Conservation (phyloP, 2,888 invertebrate genomes). For the Brassicogethes aeneus region DNA sequence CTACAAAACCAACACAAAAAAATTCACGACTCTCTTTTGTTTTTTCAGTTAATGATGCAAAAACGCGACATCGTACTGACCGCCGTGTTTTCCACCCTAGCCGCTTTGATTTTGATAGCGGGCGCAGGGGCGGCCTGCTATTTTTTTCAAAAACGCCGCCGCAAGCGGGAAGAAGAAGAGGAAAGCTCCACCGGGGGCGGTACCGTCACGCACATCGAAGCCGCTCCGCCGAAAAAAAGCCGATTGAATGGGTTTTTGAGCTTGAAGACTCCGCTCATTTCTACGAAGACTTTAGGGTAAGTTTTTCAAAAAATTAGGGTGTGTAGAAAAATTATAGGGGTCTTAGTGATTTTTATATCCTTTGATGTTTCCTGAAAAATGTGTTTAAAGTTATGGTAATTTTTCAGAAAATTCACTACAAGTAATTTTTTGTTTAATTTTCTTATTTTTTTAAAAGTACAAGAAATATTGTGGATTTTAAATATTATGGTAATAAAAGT, state of each 20-base stretch:
- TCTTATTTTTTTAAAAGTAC: too few species aligned
- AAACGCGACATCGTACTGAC: slow-evolving; percentile 57
- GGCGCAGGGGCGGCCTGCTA: slow-evolving; percentile 50
- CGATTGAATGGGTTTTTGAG: slow-evolving; percentile 58
- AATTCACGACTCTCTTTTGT: too few species aligned
- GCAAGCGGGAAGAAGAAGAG: slow-evolving; percentile 41
- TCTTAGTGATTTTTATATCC: too few species aligned
- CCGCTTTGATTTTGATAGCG: slow-evolving; percentile 49
- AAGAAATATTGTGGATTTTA: too few species aligned
- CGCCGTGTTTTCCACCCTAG: slow-evolving; percentile 54
- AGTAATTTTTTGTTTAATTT: too few species aligned
- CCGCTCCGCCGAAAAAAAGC: slow-evolving; percentile 45
- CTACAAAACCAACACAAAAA: too few species aligned
- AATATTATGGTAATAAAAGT: too few species aligned
- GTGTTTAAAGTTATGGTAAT: too few species aligned
- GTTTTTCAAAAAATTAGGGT: slow-evolving; percentile 38
- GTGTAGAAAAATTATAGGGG: too few species aligned
- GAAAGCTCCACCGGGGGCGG: slow-evolving; percentile 36
- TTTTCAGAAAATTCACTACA: too few species aligned
- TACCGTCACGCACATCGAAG: slow-evolving; percentile 36
- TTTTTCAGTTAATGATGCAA: slow-evolving; percentile 58
- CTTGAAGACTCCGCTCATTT: slow-evolving; percentile 63
- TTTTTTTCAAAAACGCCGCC: slow-evolving; percentile 45
- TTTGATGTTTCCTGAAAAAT: too few species aligned
- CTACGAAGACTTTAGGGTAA: slow-evolving; percentile 67